Percentiles rank a stretch among this genome's conserved stretches.
phyloP scores from a whole-genome alignment of 2,113 vertebrate genomes.

The Rhinolophus sinicus region DNA sequence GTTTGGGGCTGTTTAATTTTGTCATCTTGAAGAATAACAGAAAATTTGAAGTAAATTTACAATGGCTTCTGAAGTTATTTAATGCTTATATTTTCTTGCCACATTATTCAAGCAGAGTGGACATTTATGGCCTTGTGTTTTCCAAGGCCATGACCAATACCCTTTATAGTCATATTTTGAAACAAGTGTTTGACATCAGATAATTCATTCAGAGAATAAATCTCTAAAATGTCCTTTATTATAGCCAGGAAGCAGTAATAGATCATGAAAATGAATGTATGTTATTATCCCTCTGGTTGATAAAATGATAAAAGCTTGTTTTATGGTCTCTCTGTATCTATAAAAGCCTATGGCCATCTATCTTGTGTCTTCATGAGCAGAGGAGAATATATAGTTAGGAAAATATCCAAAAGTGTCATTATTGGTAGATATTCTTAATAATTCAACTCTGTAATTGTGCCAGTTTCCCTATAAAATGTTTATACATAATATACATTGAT shows the following conservation, averaged over 20 bases:
- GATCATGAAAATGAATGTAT: slow-evolving; percentile 4
- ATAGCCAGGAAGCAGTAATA: slow-evolving; percentile 5
- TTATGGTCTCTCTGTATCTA: background rate
- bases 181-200: slow-evolving; percentile 40
- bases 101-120: slow-evolving; percentile 20
- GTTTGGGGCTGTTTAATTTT: slow-evolving; percentile 45
- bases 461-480: background rate
- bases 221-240: slow-evolving; percentile 41
- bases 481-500: background rate
- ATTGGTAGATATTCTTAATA: slow-evolving; percentile 29
- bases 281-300: background rate
- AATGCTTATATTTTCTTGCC: slow-evolving; percentile 36
- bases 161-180: slow-evolving; percentile 47
- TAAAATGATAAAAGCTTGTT: slow-evolving; percentile 41
- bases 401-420: slow-evolving; percentile 5
- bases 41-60: slow-evolving; percentile 12
- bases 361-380: slow-evolving; percentile 28
- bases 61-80: slow-evolving; percentile 36
- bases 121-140: slow-evolving; percentile 13
- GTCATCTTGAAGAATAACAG: slow-evolving; percentile 51
- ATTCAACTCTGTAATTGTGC: background rate
- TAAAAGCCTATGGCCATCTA: background rate
- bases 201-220: slow-evolving; percentile 7
- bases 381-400: slow-evolving; percentile 37
- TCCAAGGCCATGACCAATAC: background rate